Conservation (phyloP, 1,140 invertebrate species). For the Microplitis mediator region DNA sequence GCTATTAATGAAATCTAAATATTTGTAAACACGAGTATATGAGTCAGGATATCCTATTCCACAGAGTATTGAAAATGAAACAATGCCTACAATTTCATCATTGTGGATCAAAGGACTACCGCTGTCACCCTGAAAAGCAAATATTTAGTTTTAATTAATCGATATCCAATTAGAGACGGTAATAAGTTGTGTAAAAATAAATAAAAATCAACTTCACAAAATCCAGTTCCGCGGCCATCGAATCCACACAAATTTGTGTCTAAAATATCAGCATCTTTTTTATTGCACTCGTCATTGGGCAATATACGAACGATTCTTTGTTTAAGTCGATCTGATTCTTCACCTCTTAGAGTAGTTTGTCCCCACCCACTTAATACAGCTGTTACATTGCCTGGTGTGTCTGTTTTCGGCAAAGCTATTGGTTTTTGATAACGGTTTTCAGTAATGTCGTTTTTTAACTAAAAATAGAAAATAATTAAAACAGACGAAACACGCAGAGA, state of each 20-base stretch:
- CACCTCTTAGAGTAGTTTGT: neutral
- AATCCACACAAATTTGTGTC: conserved; percentile 29
- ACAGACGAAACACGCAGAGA: neutral
- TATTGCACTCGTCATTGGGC: conserved; percentile 21
- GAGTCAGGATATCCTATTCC: conserved; percentile 65
- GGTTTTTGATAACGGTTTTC: neutral
- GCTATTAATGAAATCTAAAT: conserved; percentile 50
- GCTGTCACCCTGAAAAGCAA: conserved; percentile 59
- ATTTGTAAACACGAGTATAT: conserved; percentile 61
- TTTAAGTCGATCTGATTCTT: conserved; percentile 20
- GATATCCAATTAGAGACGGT: neutral
- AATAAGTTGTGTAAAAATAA: neutral
- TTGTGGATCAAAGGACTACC: conserved; percentile 59
- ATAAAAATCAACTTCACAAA: conserved; percentile 27
- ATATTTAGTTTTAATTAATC: neutral
- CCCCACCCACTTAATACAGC: conserved; percentile 29
- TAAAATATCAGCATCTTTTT: conserved; percentile 16
- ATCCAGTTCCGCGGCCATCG: conserved; percentile 27
- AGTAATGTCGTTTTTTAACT: conserved; percentile 3
- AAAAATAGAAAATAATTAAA: no score
- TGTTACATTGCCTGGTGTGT: conserved; percentile 5
- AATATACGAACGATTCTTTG: conserved; percentile 23
- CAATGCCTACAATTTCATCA: conserved; percentile 60
- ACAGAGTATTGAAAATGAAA: conserved; percentile 67
- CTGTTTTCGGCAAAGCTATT: conserved; percentile 12